A percentile compares a stretch with the other conserved stretches of the same genome.
Conservation (phyloP, 2,888 invertebrate species). For the Tryphoninae sp. region DNA sequence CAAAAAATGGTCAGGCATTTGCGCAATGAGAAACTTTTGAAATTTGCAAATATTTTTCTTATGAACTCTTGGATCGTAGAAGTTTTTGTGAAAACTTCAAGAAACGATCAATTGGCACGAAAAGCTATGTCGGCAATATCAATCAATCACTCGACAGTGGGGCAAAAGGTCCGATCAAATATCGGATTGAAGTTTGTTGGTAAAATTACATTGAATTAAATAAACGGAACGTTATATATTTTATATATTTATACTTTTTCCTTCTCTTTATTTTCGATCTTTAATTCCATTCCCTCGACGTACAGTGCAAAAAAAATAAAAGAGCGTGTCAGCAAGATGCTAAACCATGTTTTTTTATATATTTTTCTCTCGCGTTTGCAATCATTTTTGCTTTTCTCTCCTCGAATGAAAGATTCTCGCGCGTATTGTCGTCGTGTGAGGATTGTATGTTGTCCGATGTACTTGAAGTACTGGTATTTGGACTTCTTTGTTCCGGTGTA, state of each 20-base stretch:
- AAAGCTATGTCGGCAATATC: constrained; percentile 30
- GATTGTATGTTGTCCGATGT: constrained; percentile 68
- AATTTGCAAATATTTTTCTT: constrained; percentile 8
- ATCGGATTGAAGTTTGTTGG: constrained; percentile 17
- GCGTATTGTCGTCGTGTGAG: constrained; percentile 64
- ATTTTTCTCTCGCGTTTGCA: constrained; percentile 88
- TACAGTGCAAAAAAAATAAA: constrained; percentile 56
- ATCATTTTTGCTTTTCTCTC: constrained; percentile 91
- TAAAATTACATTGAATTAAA: constrained; percentile 46
- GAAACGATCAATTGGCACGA: constrained; percentile 40
- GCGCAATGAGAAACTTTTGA: constrained; percentile 2
- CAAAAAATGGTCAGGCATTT: constrained; percentile 18
- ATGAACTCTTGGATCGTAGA: neutral
- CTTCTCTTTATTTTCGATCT: constrained; percentile 44
- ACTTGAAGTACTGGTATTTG: constrained; percentile 60
- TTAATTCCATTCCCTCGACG: constrained; percentile 52
- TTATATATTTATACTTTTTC: constrained; percentile 7
- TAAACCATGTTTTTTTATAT: constrained; percentile 89
- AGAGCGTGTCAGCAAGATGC: constrained; percentile 77
- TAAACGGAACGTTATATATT: constrained; percentile 34
- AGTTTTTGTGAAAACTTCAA: constrained; percentile 18
- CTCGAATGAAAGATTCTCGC: constrained; percentile 85
- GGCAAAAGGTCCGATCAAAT: constrained; percentile 17
- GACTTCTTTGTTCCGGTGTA: constrained; percentile 81
- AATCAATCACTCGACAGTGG: constrained; percentile 28